phyloP scores from a whole-genome alignment of 30 jellyfish, hydroid and myxozoan species.

The Chrysaora quinquecirrha region DNA sequence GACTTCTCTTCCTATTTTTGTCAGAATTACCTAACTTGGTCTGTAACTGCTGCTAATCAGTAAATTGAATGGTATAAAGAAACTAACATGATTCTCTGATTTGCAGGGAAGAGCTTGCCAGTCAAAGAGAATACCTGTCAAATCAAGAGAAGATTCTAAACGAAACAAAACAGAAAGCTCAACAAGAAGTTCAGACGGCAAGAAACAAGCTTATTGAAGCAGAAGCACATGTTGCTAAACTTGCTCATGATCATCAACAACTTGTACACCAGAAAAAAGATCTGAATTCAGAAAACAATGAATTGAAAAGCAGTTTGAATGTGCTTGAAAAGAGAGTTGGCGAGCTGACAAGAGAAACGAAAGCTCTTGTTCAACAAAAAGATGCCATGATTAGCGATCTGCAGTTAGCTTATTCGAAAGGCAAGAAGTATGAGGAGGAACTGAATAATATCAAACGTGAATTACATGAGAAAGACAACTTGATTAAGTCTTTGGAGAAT shows the following conservation, averaged over 20 bases:
- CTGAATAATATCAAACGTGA: conserved; percentile 31
- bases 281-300: conserved; percentile 12
- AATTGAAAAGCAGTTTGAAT: conserved; percentile 1
- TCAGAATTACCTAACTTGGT: no score
- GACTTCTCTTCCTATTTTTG: no score
- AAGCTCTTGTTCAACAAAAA: conserved; percentile 59
- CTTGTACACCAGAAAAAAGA: conserved; percentile 17
- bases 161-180: conserved; percentile 53
- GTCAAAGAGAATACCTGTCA: conserved; percentile 54
- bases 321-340: conserved; percentile 35
- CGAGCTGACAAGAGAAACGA: conserved; percentile 51
- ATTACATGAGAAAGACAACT: conserved; percentile 11
- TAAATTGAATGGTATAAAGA: no score
- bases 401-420: conserved; percentile 47
- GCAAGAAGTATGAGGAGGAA: conserved; percentile 56
- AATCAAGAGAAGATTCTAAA: conserved; percentile 35
- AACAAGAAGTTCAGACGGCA: conserved; percentile 58
- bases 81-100: no score
- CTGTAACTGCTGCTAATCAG: no score
- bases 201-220: conserved; percentile 34
- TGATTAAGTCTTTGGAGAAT: conserved; percentile 17
- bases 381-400: conserved; percentile 70
- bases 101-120: conserved; percentile 58
- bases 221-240: conserved; percentile 41
- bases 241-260: conserved; percentile 16